Conservation (phyloP, 2,797 vertebrate species). For the Anniella stebbinsi region DNA sequence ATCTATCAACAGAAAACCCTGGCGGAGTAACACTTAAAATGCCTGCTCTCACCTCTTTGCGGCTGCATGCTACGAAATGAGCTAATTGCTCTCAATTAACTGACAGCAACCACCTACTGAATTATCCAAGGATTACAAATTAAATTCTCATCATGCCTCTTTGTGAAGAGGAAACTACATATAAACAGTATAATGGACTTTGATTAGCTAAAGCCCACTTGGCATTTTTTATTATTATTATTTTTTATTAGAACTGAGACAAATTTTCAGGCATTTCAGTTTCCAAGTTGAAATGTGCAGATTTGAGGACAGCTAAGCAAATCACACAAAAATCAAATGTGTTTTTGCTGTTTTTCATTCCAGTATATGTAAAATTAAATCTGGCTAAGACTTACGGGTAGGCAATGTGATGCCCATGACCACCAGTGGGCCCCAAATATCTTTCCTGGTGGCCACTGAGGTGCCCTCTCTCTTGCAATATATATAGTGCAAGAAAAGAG, state of each 20-base stretch:
- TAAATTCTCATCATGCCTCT: constrained; percentile 73
- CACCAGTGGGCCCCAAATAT: too few species aligned
- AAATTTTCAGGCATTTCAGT: not conserved
- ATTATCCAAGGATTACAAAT: constrained; percentile 70
- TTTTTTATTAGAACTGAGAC: not conserved
- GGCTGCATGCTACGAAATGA: constrained; percentile 49
- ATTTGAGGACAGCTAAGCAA: not conserved
- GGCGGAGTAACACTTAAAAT: constrained; percentile 36
- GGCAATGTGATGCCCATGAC: too few species aligned
- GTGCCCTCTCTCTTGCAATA: too few species aligned
- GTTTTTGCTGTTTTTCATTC: not conserved
- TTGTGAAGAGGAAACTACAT: constrained; percentile 67
- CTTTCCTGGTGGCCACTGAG: too few species aligned
- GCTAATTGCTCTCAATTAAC: constrained; percentile 73
- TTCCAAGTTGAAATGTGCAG: not conserved
- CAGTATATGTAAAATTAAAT: not conserved
- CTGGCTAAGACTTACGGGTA: too few species aligned
- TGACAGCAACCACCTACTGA: constrained; percentile 57
- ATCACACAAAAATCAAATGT: not conserved
- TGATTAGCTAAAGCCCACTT: constrained; percentile 68
- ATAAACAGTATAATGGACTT: constrained; percentile 70
- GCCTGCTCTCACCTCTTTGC: constrained; percentile 23
- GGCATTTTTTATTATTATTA: constrained; percentile 43
- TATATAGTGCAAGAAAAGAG: too few species aligned
- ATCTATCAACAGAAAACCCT: constrained; percentile 20